Conservation (phyloP, 1,140 invertebrate species). For the Muscidifurax raptorellus region DNA sequence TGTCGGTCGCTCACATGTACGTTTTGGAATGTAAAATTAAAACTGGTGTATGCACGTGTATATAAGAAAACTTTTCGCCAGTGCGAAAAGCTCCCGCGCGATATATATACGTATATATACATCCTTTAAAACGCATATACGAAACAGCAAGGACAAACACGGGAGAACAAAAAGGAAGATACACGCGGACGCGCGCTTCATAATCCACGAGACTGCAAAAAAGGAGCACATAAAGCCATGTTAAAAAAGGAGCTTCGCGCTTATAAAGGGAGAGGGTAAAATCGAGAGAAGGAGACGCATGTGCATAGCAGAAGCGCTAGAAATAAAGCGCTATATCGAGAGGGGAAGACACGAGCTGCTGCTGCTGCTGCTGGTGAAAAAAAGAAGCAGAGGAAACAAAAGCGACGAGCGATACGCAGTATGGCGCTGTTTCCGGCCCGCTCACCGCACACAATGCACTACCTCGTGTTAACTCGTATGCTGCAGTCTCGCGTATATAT, state of each 20-base stretch:
- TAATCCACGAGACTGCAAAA: not conserved
- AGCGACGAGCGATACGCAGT: conserved; percentile 70
- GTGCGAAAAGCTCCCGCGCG: not conserved
- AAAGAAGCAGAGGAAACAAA: conserved; percentile 70
- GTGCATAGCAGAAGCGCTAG: not conserved
- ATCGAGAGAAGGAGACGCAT: not conserved
- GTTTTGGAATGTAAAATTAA: too few relatives aligned
- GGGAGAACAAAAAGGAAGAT: not conserved
- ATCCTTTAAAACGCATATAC: too few relatives aligned
- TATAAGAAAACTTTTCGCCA: too few relatives aligned
- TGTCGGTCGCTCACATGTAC: too few relatives aligned
- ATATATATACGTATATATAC: too few relatives aligned
- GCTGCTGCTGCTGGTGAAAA: not conserved
- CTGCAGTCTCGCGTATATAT: conserved; percentile 23
- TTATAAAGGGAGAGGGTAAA: not conserved
- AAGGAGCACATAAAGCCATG: not conserved
- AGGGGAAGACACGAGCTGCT: not conserved
- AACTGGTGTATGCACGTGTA: too few relatives aligned
- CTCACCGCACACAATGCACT: conserved; percentile 74
- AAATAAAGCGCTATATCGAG: conserved; percentile 6
- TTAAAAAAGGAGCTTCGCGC: not conserved
- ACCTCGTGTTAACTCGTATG: conserved; percentile 71
- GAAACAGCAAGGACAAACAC: not conserved
- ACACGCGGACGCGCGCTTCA: not conserved
- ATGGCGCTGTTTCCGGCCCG: conserved; percentile 74